Percentiles rank a stretch among this genome's conserved stretches.
Conservation (phyloP, 2,888 invertebrate species). For the Xanthia icteritia region DNA sequence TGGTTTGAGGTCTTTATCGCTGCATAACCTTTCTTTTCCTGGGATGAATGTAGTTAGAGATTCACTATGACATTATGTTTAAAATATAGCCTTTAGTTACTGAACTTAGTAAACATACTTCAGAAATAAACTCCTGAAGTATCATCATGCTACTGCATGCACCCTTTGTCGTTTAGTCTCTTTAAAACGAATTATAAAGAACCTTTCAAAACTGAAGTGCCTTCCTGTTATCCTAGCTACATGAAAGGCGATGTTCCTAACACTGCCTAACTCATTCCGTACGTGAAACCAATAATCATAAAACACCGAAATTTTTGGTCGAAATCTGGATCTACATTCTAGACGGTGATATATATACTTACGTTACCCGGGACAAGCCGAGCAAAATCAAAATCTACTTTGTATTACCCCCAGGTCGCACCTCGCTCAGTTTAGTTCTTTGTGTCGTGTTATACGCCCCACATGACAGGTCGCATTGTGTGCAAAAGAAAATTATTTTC, state of each 20-base stretch:
- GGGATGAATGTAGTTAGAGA: not conserved
- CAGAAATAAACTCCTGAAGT: not conserved
- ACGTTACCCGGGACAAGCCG: not conserved
- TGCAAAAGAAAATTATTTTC: no score
- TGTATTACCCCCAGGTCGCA: not conserved
- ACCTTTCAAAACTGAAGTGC: constrained; percentile 19
- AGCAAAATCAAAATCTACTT: not conserved
- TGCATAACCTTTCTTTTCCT: no score
- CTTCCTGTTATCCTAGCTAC: not conserved
- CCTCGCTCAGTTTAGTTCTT: no score
- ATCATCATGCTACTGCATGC: not conserved
- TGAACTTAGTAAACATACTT: not conserved
- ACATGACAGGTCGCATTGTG: not conserved
- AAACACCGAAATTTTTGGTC: not conserved
- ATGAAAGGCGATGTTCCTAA: not conserved
- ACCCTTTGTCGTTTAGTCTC: not conserved
- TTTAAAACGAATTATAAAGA: constrained; percentile 5
- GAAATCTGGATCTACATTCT: not conserved
- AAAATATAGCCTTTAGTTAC: not conserved
- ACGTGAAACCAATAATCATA: constrained; percentile 6
- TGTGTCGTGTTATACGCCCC: no score
- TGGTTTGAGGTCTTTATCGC: not conserved
- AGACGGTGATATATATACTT: not conserved
- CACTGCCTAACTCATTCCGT: not conserved
- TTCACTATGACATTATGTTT: not conserved